A percentile compares a stretch with the other conserved stretches of the same genome.
Conservation (phyloP, 1,140 invertebrate genomes). For the Semibalanus balanoides region DNA sequence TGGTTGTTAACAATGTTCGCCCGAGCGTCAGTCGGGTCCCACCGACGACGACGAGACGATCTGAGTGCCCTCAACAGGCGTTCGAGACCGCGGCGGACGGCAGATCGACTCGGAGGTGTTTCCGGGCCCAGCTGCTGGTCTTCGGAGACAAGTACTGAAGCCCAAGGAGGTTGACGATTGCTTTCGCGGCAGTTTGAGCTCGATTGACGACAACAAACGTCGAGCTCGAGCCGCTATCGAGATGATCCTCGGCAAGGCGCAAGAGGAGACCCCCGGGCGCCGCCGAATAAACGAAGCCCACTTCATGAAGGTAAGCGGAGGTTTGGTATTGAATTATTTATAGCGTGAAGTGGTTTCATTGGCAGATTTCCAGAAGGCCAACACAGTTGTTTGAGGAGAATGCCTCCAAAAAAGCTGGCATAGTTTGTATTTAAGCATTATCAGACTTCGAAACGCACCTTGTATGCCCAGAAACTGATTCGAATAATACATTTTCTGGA, state of each 20-base stretch:
- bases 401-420: no score
- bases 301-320: no score
- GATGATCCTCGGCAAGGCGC: slow-evolving; percentile 66
- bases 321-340: no score
- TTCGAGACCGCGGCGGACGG: slow-evolving; percentile 82
- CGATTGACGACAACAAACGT: slow-evolving; percentile 82
- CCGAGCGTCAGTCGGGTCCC: slow-evolving; percentile 34
- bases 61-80: slow-evolving; percentile 82
- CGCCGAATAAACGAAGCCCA: not conserved
- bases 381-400: no score
- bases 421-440: no score
- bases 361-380: no score
- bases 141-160: slow-evolving; percentile 94
- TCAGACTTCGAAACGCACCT: no score
- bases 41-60: slow-evolving; percentile 39
- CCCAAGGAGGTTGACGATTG: slow-evolving; percentile 84
- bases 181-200: slow-evolving; percentile 89
- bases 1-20: slow-evolving; percentile 82
- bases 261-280: slow-evolving; percentile 31
- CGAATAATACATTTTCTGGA: no score
- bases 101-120: slow-evolving; percentile 45
- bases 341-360: no score
- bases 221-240: slow-evolving; percentile 76
- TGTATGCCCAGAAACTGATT: no score
- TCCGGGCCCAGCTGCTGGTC: slow-evolving; percentile 84